These are phyloP conservation scores for Drosophila trapezifrons DNA, from an alignment of 1,140 invertebrate species.

Conservation along the genomic window DNA sequence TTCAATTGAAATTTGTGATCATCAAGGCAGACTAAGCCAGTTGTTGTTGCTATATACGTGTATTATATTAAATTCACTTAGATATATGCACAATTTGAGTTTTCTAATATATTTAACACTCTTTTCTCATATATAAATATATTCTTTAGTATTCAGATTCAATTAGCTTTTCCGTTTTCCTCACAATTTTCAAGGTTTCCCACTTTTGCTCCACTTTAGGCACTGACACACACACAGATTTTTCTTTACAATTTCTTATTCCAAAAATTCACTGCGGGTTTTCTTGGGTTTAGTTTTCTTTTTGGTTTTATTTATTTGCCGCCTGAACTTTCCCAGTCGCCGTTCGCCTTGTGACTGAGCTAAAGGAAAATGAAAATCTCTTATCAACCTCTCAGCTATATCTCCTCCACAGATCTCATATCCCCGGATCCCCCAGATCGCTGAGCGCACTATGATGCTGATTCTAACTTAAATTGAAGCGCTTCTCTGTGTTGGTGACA, in stretches of 20 bases:
- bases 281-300: constrained; percentile 3
- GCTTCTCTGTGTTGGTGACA: constrained; percentile 54
- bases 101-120: constrained; percentile 9
- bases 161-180: too few relatives aligned
- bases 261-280: constrained; percentile 7
- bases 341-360: constrained; percentile 73
- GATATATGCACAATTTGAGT: constrained; percentile 14
- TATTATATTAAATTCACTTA: constrained; percentile 19
- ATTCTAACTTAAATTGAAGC: constrained; percentile 76
- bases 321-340: constrained; percentile 65
- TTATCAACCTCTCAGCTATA: constrained; percentile 59
- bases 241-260: constrained; percentile 10
- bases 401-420: constrained; percentile 36
- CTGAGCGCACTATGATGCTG: constrained; percentile 50
- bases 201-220: constrained; percentile 26
- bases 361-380: constrained; percentile 55
- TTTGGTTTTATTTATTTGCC: constrained; percentile 4
- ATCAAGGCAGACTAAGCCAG: constrained; percentile 52
- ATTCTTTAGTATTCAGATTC: constrained; percentile 11
- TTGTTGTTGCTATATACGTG: constrained; percentile 24
- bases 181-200: constrained; percentile 44
- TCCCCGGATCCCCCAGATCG: constrained; percentile 30
- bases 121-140: background rate
- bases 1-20: constrained; percentile 82
- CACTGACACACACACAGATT: background rate